A percentile compares a stretch with the other conserved stretches of the same genome.
Conservation (phyloP, 2,888 invertebrate species). For the Prostheceraeus crozeri region DNA sequence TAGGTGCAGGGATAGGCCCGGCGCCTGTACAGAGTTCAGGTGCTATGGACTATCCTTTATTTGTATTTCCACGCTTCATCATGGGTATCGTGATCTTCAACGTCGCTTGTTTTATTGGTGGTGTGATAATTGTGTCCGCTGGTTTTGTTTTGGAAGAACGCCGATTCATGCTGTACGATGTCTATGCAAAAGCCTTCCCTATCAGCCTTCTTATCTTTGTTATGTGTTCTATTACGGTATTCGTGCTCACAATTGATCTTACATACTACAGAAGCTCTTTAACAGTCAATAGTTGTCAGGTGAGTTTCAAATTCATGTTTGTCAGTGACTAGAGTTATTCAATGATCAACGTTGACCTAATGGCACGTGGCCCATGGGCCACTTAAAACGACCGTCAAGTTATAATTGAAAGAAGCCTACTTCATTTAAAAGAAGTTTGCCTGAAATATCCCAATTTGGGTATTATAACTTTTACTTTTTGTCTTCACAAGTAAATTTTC, state of each 20-base stretch:
- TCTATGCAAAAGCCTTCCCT: constrained; percentile 29
- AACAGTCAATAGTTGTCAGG: constrained; percentile 26
- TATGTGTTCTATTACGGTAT: constrained; percentile 1
- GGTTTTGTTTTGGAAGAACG: constrained; percentile 25
- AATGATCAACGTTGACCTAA: too few species aligned
- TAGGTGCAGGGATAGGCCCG: too few species aligned
- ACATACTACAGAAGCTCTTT: constrained; percentile 25
- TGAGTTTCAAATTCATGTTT: too few species aligned
- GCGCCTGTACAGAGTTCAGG: too few species aligned
- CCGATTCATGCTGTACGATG: constrained; percentile 24
- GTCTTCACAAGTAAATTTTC: too few species aligned
- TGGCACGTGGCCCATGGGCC: too few species aligned
- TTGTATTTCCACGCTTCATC: constrained; percentile 7
- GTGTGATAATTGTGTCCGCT: constrained; percentile 12
- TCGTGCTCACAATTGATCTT: constrained; percentile 24
- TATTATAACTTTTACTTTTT: too few species aligned
- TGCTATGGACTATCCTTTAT: constrained; percentile 31
- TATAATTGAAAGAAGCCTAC: too few species aligned
- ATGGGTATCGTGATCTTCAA: constrained; percentile 24
- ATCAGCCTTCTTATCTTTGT: constrained; percentile 19
- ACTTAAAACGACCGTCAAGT: too few species aligned
- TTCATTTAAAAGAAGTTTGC: too few species aligned
- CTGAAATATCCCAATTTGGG: too few species aligned
- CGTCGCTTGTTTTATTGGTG: constrained; percentile 4
- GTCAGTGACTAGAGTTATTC: too few species aligned